phyloP scores from a whole-genome alignment of 2,113 vertebrate genomes.

The Gymnobelideus leadbeateri region DNA sequence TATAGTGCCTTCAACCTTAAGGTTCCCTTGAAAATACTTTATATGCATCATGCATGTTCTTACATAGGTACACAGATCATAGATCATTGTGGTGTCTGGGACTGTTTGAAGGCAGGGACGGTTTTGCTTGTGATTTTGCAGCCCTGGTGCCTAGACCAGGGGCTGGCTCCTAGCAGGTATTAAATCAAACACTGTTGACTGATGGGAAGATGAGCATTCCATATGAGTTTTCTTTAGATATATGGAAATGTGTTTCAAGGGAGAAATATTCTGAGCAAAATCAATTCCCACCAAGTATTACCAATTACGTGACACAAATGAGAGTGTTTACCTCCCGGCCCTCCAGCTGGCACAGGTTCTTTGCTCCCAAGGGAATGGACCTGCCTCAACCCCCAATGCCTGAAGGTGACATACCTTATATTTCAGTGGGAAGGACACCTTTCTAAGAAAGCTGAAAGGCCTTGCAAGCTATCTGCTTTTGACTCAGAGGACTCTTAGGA shows the following conservation, averaged over 20 bases:
- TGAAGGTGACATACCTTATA: neutral
- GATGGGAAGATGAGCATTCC: neutral
- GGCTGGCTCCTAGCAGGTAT: neutral
- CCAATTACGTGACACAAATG: neutral
- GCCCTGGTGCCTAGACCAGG: too few species aligned
- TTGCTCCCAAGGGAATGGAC: too few species aligned
- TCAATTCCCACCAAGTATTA: neutral
- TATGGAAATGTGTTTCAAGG: neutral
- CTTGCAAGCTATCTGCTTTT: neutral
- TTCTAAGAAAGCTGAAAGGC: neutral
- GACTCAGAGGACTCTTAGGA: neutral
- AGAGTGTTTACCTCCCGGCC: neutral
- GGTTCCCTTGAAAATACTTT: too few species aligned
- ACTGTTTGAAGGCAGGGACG: neutral
- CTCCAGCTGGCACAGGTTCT: too few species aligned
- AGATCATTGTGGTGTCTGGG: neutral
- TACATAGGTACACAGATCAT: neutral
- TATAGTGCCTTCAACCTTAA: too few species aligned
- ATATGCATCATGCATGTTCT: too few species aligned
- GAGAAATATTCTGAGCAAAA: neutral
- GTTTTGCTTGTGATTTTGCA: neutral
- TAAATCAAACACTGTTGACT: neutral
- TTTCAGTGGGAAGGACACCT: neutral
- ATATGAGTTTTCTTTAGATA: neutral
- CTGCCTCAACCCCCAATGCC: too few species aligned